phyloP scores from a whole-genome alignment of 1,140 invertebrate genomes.

The Anthonomus grandis region DNA sequence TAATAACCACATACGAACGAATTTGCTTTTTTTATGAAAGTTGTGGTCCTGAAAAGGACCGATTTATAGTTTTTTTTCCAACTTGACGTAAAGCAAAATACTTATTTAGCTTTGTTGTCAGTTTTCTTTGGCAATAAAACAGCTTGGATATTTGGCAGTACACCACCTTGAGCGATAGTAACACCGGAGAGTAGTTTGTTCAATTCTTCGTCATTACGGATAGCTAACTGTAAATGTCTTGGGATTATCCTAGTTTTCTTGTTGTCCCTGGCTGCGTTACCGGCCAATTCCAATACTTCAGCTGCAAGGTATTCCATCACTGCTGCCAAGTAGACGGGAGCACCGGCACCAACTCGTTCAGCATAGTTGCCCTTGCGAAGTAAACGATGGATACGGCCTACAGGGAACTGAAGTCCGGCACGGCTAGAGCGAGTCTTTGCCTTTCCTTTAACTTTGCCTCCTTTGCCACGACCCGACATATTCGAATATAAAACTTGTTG shows the following conservation, averaged over 20 bases:
- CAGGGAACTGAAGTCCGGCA: constrained; percentile 69
- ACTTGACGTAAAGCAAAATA: too few relatives aligned
- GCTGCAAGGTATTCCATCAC: constrained; percentile 63
- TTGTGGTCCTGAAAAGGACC: too few relatives aligned
- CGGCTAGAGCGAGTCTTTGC: constrained; percentile 40
- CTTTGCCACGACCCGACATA: constrained; percentile 61
- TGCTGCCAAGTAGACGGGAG: constrained; percentile 68
- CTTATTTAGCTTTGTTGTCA: constrained; percentile 4
- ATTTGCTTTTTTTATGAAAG: too few relatives aligned
- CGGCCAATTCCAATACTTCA: constrained; percentile 68
- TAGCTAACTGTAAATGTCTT: constrained; percentile 76
- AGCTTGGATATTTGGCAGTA: constrained; percentile 75
- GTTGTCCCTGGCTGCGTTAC: constrained; percentile 70
- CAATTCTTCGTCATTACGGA: constrained; percentile 83
- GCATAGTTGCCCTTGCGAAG: constrained; percentile 69
- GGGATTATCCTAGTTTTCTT: constrained; percentile 71
- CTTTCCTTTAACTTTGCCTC: constrained; percentile 57
- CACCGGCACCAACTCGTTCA: constrained; percentile 65
- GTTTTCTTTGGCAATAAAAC: constrained; percentile 60
- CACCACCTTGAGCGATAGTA: constrained; percentile 81
- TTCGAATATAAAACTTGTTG: too few relatives aligned
- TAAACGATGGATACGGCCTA: constrained; percentile 67
- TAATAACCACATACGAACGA: too few relatives aligned
- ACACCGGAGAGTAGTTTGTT: constrained; percentile 73
- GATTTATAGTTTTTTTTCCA: too few relatives aligned